Conservation (phyloP, 2,113 vertebrate genomes). For the Psilopogon haemacephalus region DNA sequence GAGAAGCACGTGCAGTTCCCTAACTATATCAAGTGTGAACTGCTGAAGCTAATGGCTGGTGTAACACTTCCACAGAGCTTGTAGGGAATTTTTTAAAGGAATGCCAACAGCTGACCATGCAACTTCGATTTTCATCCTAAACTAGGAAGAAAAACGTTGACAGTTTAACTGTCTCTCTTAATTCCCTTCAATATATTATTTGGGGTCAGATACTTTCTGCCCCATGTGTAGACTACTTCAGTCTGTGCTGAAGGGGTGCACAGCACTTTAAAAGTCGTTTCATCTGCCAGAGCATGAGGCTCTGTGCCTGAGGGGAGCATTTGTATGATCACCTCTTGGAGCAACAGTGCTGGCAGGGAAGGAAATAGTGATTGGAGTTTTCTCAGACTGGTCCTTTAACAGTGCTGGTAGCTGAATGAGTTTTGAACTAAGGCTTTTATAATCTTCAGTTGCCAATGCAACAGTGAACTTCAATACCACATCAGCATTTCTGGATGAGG, state of each 20-base stretch:
- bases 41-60: background rate
- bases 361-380: fast-evolving
- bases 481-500: background rate
- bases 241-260: background rate
- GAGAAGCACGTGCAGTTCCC: background rate
- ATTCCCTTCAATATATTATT: background rate
- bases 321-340: fast-evolving
- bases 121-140: background rate
- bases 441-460: background rate
- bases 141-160: background rate
- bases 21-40: constrained; percentile 16
- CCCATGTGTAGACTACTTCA: fast-evolving
- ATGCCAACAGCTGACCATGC: background rate
- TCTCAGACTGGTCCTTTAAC: background rate
- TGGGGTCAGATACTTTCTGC: background rate
- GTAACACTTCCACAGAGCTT: background rate
- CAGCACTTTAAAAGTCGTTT: background rate
- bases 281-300: background rate
- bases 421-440: background rate
- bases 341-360: background rate
- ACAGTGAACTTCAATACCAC: background rate
- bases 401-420: background rate
- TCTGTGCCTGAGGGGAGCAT: fast-evolving
- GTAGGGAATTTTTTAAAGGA: background rate
- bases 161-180: background rate